phyloP scores from a whole-genome alignment of 2,797 vertebrate species.

The Moxostoma hubbsi region DNA sequence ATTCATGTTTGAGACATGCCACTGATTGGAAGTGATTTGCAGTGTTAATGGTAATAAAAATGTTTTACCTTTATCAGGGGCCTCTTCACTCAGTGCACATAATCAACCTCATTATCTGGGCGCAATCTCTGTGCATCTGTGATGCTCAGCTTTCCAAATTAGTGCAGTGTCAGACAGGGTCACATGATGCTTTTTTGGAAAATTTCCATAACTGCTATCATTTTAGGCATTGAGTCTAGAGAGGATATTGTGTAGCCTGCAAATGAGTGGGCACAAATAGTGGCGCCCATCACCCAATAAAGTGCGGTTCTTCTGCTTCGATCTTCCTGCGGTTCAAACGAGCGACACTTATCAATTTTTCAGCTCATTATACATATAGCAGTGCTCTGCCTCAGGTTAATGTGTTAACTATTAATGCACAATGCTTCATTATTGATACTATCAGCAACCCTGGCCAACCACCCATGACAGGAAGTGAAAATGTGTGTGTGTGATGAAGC shows the following conservation, averaged over 20 bases:
- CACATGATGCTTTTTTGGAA: constrained; percentile 22
- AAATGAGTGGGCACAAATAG: constrained; percentile 46
- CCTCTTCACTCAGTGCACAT: constrained; percentile 23
- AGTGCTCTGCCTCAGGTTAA: constrained; percentile 64
- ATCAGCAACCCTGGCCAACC: constrained; percentile 66
- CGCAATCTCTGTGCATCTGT: constrained; percentile 52
- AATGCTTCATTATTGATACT: constrained; percentile 74
- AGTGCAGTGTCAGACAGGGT: constrained; percentile 13
- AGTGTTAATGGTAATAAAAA: constrained; percentile 43
- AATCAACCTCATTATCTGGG: constrained; percentile 55
- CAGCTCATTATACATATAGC: constrained; percentile 73
- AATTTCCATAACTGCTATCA: constrained; percentile 50
- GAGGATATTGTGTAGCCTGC: constrained; percentile 23
- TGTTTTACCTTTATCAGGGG: constrained; percentile 30
- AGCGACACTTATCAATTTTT: constrained; percentile 77
- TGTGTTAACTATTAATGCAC: constrained; percentile 77
- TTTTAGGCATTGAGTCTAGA: constrained; percentile 40
- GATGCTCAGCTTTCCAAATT: constrained; percentile 46
- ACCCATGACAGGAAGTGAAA: constrained; percentile 62
- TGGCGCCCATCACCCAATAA: constrained; percentile 39
- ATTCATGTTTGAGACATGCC: not conserved
- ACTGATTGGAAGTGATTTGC: constrained; percentile 39
- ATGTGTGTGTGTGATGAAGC: constrained; percentile 1
- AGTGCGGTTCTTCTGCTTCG: constrained; percentile 46
- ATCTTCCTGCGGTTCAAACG: constrained; percentile 54